Evolutionary conservation across 2,888 invertebrate species (phyloP).

Genomic region (Antitype chi): DNA sequence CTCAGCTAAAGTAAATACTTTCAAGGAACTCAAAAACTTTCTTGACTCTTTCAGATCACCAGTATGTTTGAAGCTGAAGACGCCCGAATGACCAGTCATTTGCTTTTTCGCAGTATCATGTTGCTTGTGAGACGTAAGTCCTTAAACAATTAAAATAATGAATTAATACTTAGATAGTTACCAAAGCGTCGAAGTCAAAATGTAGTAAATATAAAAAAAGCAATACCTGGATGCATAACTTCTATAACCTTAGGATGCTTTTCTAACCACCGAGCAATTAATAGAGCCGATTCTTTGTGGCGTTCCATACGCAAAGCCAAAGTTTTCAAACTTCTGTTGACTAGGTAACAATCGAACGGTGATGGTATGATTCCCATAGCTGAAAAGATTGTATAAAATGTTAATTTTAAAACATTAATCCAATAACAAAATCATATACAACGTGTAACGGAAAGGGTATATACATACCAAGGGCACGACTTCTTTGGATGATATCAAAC

Average conservation of each 20-base stretch:
- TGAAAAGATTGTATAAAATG: constrained; percentile 77
- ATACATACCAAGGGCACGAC: too few relatives aligned
- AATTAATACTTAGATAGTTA: neutral
- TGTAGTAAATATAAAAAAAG: neutral
- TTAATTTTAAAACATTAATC: constrained; percentile 5
- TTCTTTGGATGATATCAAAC: too few relatives aligned
- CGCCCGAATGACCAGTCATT: constrained; percentile 97
- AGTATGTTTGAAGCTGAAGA: constrained; percentile 96
- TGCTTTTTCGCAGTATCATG: constrained; percentile 95
- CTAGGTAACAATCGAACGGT: constrained; percentile 98
- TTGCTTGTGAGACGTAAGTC: constrained; percentile 96
- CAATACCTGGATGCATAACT: constrained; percentile 95
- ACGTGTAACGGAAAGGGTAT: too few relatives aligned
- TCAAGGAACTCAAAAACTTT: constrained; percentile 93
- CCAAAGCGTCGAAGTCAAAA: neutral
- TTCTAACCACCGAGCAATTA: constrained; percentile 95
- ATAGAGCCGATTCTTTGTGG: constrained; percentile 94
- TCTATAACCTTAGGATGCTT: constrained; percentile 94
- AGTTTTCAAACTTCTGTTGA: constrained; percentile 98
- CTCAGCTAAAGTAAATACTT: constrained; percentile 97
- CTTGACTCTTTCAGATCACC: constrained; percentile 94
- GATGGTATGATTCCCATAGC: constrained; percentile 98
- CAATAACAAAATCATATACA: constrained; percentile 5
- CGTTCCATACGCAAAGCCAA: constrained; percentile 97
- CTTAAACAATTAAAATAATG: constrained; percentile 83